Evolutionary conservation across 2,797 vertebrate genomes (phyloP), one percentile per base, ranked within the genome.

Genomic region (Staurois parvus): DNA sequence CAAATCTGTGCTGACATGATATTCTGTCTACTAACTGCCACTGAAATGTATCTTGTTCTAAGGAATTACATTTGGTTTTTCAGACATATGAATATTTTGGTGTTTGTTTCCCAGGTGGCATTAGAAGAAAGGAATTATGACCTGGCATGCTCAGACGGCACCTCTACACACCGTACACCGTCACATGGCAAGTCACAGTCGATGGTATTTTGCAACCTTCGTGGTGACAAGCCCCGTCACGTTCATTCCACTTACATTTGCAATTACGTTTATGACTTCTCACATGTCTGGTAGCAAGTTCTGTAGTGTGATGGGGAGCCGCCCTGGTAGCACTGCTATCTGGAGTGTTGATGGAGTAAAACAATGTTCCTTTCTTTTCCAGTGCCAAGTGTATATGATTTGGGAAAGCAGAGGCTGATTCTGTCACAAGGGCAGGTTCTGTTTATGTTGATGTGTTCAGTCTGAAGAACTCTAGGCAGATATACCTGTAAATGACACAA

Each of bases 251-350:
- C 45, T 76, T 75, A 28, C 70, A 75, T 84, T 83, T 42, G 21
- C 79, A 87, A 87, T 87, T 87, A 86, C 82, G 69, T 85, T 81
- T 81, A 74, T 83, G 85, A 56, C 85, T 79, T 78, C 42, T 83
- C 37, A 28, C 69, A 68, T 76, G 70, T 84, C 76, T 79, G 17
- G 70, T 79, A 83, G 70, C 81, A 84, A 75, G 68, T 64, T 83
- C 40, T 74, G 19, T 67, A 79, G 84, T 67, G 52, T 67, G 52
- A 59, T 73, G 26, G 72, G 56, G 77, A 75, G 42, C 52, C 76
- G 77, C 85, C 85, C 85, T 66, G 74, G 66, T 72, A 86, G 66
- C 73, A 72, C 45, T 72, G 28, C 72, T 82, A 67, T 73, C 67
- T 48, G 48, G 15, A 11, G 26, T 34, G 32, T 32, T 42, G 13